Conservation (phyloP, 1,140 invertebrate species). For the Brachionus koreanus region DNA sequence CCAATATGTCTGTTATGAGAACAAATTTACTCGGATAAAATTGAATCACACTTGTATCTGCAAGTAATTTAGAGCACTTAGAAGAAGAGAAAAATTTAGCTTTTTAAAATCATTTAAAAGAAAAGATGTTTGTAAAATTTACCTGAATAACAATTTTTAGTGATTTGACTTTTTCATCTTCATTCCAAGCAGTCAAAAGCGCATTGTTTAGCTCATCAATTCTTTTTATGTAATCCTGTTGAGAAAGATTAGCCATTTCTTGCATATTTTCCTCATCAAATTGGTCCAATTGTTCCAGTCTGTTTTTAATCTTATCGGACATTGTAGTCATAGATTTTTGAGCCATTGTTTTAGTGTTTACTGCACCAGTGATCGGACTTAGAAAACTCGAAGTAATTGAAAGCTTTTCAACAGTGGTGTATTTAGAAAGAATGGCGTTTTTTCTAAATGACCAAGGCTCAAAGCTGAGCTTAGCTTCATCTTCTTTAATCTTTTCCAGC, state of each 20-base stretch:
- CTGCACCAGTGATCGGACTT: conserved; percentile 34
- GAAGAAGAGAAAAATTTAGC: conserved; percentile 50
- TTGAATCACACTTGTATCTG: conserved; percentile 77
- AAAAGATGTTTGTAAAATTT: conserved; percentile 42
- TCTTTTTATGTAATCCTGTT: conserved; percentile 81
- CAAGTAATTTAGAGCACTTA: conserved; percentile 83
- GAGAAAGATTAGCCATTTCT: conserved; percentile 76
- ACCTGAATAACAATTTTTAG: conserved; percentile 89
- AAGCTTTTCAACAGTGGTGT: conserved; percentile 83
- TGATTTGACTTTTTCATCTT: conserved; percentile 87
- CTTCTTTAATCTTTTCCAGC: conserved; percentile 52
- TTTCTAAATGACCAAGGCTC: conserved; percentile 73
- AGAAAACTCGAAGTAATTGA: conserved; percentile 82
- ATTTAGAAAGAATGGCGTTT: conserved; percentile 73
- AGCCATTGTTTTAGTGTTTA: conserved; percentile 26
- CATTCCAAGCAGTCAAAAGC: conserved; percentile 80
- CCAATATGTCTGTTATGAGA: conserved; percentile 87
- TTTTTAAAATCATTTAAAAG: conserved; percentile 39
- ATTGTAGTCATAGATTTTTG: conserved; percentile 61
- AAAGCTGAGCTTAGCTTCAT: conserved; percentile 58
- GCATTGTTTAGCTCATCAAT: conserved; percentile 86
- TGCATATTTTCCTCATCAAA: conserved; percentile 73
- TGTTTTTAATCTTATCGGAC: conserved; percentile 83
- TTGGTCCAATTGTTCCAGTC: conserved; percentile 86
- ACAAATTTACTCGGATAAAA: conserved; percentile 98